Conservation (phyloP, 2,113 vertebrate species). For the Ctenodactylus gundi region DNA sequence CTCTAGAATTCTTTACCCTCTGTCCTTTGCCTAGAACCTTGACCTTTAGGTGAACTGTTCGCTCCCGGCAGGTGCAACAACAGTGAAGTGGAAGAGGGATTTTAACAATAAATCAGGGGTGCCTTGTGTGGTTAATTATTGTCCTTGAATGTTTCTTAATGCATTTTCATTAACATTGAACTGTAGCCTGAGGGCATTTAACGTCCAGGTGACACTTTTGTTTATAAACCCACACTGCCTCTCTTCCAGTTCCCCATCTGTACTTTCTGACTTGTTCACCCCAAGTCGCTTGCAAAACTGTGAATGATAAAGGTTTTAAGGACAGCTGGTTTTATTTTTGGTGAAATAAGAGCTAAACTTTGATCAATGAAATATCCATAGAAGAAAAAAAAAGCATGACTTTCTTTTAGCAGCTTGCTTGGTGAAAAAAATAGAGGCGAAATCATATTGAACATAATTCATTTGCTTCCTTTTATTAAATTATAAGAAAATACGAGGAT, state of each 20-base stretch:
- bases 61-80: conserved; percentile 18
- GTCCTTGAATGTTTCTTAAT: background rate
- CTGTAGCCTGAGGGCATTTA: background rate
- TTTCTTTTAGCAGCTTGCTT: conserved; percentile 27
- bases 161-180: conserved; percentile 51
- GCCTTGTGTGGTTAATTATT: conserved; percentile 48
- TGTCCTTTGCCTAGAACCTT: background rate
- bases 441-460: background rate
- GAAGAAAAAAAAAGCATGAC: background rate
- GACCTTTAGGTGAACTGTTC: background rate
- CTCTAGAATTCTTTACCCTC: background rate
- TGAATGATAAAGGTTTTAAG: conserved; percentile 23
- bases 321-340: conserved; percentile 56
- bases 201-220: conserved; percentile 51
- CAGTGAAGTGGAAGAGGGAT: background rate
- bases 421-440: background rate
- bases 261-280: background rate
- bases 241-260: conserved; percentile 1
- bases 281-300: conserved; percentile 21
- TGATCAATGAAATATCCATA: conserved; percentile 41
- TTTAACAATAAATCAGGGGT: conserved; percentile 36
- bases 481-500: background rate
- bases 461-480: background rate
- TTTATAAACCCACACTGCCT: background rate
- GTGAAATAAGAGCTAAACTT: conserved; percentile 43